These are phyloP conservation scores for Zoroaster sp. DNA, from an alignment of 53 echinoderm and acorn worm species.

Conservation along the genomic window DNA sequence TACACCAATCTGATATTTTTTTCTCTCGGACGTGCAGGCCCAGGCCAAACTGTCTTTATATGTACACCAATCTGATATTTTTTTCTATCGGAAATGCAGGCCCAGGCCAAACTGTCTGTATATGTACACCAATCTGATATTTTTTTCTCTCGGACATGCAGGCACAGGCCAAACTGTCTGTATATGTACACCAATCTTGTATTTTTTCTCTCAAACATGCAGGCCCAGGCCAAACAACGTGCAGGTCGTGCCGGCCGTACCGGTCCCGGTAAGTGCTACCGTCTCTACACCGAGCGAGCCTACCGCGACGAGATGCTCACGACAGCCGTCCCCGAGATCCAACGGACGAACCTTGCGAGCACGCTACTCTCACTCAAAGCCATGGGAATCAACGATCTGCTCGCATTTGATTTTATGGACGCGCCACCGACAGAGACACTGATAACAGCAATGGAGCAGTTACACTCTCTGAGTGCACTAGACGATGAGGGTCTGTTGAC, in stretches of 20 bases:
- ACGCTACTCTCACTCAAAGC: constrained; percentile 90
- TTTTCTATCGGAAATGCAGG: too few species aligned
- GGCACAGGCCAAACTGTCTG: too few species aligned
- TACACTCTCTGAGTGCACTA: constrained; percentile 96
- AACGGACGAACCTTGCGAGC: constrained; percentile 95
- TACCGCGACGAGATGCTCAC: constrained; percentile 97
- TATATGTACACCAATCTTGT: too few species aligned
- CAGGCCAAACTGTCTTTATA: too few species aligned
- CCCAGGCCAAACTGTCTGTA: too few species aligned
- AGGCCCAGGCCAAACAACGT: constrained; percentile 79
- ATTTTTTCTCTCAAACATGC: too few species aligned
- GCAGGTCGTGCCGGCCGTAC: constrained; percentile 88
- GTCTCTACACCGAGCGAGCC: constrained; percentile 92
- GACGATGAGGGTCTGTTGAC: constrained; percentile 97
- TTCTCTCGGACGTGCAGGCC: too few species aligned
- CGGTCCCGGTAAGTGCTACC: constrained; percentile 90
- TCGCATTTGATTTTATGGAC: constrained; percentile 99
- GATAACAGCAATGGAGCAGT: constrained; percentile 99
- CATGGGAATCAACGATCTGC: constrained; percentile 98
- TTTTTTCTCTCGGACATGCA: too few species aligned
- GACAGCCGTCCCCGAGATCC: constrained; percentile 99
- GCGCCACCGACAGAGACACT: constrained; percentile 97
- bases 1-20: too few species aligned
- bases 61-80: too few species aligned
- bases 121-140: too few species aligned